phyloP scores from a whole-genome alignment of 2,113 vertebrate species.

The Brienomyrus brachyistius region DNA sequence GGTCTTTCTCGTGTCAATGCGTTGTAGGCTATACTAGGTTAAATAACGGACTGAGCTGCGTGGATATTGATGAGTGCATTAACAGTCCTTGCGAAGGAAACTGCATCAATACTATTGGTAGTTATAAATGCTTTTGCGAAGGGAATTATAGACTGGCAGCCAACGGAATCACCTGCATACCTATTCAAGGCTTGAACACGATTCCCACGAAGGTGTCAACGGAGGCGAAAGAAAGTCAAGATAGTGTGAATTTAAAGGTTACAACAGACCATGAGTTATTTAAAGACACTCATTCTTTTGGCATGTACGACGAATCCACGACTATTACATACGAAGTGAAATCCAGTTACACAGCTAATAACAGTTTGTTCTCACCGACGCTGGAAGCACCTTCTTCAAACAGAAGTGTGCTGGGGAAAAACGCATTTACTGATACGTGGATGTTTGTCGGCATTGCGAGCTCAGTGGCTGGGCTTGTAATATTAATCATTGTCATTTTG shows the following conservation, averaged over 20 bases:
- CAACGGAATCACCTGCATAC: slow-evolving; percentile 30
- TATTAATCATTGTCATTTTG: slow-evolving; percentile 43
- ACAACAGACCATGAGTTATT: neutral
- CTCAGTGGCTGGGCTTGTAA: slow-evolving; percentile 46
- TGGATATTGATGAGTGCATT: slow-evolving; percentile 51
- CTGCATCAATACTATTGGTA: slow-evolving; percentile 50
- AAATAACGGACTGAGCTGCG: slow-evolving; percentile 35
- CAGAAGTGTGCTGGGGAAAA: slow-evolving; percentile 14
- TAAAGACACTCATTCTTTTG: neutral
- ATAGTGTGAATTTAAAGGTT: neutral
- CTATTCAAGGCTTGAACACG: neutral
- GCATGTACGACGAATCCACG: neutral
- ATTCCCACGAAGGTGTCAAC: neutral
- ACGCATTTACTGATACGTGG: slow-evolving; percentile 22
- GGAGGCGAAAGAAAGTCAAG: neutral
- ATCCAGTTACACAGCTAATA: neutral
- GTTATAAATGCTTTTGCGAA: slow-evolving; percentile 45
- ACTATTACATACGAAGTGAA: neutral
- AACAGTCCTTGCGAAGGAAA: slow-evolving; percentile 34
- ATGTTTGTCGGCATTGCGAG: slow-evolving; percentile 50
- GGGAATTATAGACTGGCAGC: slow-evolving; percentile 26
- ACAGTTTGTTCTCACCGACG: neutral
- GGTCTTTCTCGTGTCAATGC: slow-evolving; percentile 57
- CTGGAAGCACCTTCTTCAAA: neutral
- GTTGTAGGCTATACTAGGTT: slow-evolving; percentile 41